A percentile compares a stretch with the other conserved stretches of the same genome.
Evolutionary conservation across 2,113 vertebrate species (phyloP).

Genomic region (Nannobrachium achirus): DNA sequence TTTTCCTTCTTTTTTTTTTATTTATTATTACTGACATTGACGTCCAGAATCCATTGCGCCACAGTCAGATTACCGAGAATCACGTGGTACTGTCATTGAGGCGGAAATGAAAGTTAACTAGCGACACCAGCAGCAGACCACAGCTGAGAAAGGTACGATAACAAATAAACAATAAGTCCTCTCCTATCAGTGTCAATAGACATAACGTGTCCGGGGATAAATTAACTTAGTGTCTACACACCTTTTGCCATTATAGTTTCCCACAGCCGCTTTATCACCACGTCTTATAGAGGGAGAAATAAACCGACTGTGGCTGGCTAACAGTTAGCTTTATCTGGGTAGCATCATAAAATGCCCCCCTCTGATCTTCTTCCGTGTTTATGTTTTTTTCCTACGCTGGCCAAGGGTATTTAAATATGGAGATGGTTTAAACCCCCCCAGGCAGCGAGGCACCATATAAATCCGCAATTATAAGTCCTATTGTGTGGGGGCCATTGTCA

Average conservation of each 20-base stretch:
- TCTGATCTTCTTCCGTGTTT: constrained; percentile 64
- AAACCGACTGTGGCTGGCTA: constrained; percentile 54
- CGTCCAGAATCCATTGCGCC: constrained; percentile 62
- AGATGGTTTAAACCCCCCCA: neutral
- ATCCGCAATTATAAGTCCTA: neutral
- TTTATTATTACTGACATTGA: constrained; percentile 5
- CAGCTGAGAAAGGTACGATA: constrained; percentile 72
- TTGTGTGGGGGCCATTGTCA: neutral
- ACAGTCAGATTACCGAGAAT: constrained; percentile 21
- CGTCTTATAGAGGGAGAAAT: constrained; percentile 29
- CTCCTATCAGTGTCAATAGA: neutral
- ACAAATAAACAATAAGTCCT: constrained; percentile 8
- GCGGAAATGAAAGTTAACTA: constrained; percentile 81
- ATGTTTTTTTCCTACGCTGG: constrained; percentile 49
- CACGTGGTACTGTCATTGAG: constrained; percentile 73
- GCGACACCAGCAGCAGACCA: constrained; percentile 58
- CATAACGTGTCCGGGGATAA: neutral
- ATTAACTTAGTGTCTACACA: neutral
- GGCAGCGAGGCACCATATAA: neutral
- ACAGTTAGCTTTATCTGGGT: constrained; percentile 46
- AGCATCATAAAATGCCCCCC: constrained; percentile 18
- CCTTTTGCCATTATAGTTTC: neutral
- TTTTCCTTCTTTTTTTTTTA: neutral
- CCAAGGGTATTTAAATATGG: constrained; percentile 46
- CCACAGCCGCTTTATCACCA: constrained; percentile 12